These are phyloP conservation scores for Acanthosepion lycidas DNA, from an alignment of 2,888 invertebrate species.

Conservation along the genomic window DNA sequence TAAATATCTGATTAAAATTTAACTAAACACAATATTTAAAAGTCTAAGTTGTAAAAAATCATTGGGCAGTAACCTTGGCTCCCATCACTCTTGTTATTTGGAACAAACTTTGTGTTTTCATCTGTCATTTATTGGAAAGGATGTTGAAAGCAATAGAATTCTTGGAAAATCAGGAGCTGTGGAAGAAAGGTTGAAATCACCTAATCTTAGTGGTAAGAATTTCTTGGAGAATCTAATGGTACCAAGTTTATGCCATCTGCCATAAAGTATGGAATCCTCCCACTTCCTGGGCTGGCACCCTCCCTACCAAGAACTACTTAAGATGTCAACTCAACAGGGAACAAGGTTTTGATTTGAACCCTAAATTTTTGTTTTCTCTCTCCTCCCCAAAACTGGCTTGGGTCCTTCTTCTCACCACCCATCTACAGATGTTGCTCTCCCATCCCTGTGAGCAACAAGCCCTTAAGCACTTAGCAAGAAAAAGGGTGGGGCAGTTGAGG, in stretches of 20 bases:
- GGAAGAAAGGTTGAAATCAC: neutral
- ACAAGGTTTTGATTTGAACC: slow-evolving; percentile 4
- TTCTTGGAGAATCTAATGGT: neutral
- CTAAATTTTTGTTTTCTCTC: too few relatives aligned
- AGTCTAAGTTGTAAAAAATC: too few relatives aligned
- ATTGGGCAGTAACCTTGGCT: neutral
- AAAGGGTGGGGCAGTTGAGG: neutral
- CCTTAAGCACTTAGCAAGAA: slow-evolving; percentile 23
- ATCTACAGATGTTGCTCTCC: neutral
- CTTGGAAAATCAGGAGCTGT: neutral
- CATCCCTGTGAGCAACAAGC: neutral
- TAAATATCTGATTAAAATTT: neutral
- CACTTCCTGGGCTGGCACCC: neutral
- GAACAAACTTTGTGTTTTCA: neutral
- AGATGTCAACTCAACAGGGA: slow-evolving; percentile 33
- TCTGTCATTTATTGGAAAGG: neutral
- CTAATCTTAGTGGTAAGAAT: neutral
- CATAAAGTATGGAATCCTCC: slow-evolving; percentile 15
- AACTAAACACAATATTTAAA: neutral
- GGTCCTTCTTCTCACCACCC: too few relatives aligned
- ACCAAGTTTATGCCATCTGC: neutral
- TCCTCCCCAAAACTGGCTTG: neutral
- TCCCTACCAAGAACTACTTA: neutral
- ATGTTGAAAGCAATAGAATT: neutral
- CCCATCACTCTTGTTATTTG: neutral